phyloP scores from a whole-genome alignment of 2,113 vertebrate genomes.

The Atlantisia rogersi region DNA sequence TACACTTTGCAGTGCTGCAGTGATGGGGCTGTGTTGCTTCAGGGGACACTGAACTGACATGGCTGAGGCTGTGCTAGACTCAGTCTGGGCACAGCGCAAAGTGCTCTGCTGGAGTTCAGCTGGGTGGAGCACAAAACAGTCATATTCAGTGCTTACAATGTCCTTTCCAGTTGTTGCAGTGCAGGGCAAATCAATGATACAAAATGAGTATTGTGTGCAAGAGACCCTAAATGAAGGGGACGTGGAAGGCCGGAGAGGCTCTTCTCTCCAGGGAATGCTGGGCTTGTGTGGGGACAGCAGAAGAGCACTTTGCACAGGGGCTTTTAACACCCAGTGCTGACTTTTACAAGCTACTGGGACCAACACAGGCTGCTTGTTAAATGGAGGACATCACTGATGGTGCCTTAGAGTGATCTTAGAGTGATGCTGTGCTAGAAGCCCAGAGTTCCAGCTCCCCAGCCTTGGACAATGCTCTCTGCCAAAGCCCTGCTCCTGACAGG shows the following conservation, averaged over 20 bases:
- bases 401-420: background rate
- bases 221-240: background rate
- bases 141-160: background rate
- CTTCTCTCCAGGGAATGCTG: background rate
- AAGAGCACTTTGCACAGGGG: background rate
- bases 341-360: background rate
- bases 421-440: background rate
- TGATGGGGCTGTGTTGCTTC: background rate
- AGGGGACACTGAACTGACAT: background rate
- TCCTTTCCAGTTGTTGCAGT: background rate
- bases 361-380: background rate
- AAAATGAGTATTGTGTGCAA: background rate
- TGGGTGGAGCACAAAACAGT: background rate
- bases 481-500: background rate
- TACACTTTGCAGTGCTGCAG: background rate
- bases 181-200: background rate
- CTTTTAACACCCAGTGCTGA: background rate
- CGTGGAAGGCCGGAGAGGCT: background rate
- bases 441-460: background rate
- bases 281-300: background rate
- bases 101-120: background rate
- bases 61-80: background rate
- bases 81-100: background rate
- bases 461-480: background rate
- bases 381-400: background rate